Base-by-base conservation (phyloP, 2,888 invertebrate species). In the Deilephila porcellus region DNA sequence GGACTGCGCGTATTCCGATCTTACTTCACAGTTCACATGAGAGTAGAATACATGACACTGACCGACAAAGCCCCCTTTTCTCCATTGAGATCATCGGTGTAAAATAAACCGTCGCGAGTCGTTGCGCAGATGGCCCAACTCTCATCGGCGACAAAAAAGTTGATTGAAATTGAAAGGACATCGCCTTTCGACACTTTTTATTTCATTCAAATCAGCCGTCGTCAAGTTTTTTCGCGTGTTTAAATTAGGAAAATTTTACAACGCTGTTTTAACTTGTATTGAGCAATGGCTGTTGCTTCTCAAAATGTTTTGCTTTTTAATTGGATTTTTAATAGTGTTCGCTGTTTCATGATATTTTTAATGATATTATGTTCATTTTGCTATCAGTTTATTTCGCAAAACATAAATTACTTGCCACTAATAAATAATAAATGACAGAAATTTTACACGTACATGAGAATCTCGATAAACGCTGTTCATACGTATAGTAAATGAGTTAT, bases 31-130 rank as follows among this genome's bases (percentile, higher is more conserved):
- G 8, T 64, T 37, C 72, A 67, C 67, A 56, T 37, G 53, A 81
- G 78, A 60, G 45, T 14, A 14, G 45, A 45, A 45, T 45, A 45
- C 45, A 83, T 82, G 80, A 83, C 82, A 81, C 81, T 83, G 83
- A 80, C 81, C 72, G 62, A 74, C 32, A 60, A 62, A 52, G 53
- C 53, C 25, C 59, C 70, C 63, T 60, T 74, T 72, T 60, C 74
- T 63, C 62, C 60, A 56, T 70, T 72, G 72, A 74, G 62, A 74
- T 80, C 80, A 82, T 75, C 78, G 76, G 60, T 52, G 20, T 67
- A 34, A 59, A 73, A 73, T 73, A 73, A 73, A 73, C 70, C 25
- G 59, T 8, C 45, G 60, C 78, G 76, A 76, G 75, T 76, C 77
- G 76, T 72, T 75, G 75, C 72, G 76, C 77, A 79, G 78, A 79